Evolutionary conservation across 2,888 invertebrate genomes (phyloP).

Genomic region (Pseudococcus jackbeardsleyi): DNA sequence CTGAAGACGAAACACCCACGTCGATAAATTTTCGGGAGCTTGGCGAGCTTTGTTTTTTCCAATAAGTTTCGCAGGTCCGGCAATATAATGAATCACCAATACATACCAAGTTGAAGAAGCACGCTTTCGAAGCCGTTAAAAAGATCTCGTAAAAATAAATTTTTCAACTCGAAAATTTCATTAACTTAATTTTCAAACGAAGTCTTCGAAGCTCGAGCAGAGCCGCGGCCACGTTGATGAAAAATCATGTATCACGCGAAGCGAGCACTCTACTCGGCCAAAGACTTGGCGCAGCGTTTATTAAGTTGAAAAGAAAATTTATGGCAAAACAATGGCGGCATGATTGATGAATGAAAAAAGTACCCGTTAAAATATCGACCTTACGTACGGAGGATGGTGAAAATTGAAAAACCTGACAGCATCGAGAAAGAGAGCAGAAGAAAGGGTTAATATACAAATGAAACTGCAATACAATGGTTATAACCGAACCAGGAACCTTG

Average conservation of each 20-base stretch:
- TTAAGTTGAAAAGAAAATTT: constrained; percentile 52
- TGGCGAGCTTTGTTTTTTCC: not conserved
- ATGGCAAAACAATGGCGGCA: constrained; percentile 50
- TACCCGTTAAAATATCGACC: constrained; percentile 24
- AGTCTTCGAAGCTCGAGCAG: not conserved
- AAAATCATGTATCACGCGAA: constrained; percentile 56
- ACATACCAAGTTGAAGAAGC: not conserved
- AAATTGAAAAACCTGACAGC: constrained; percentile 41
- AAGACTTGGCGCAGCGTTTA: constrained; percentile 23
- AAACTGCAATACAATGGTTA: constrained; percentile 16
- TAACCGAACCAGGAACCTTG: not conserved
- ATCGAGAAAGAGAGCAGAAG: not conserved
- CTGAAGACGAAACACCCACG: not conserved
- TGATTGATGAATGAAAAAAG: constrained; percentile 57
- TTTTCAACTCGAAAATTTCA: constrained; percentile 35
- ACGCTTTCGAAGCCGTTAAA: not conserved
- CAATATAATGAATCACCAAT: constrained; percentile 17
- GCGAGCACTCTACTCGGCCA: not conserved
- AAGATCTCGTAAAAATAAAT: constrained; percentile 31
- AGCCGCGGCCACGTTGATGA: not conserved
- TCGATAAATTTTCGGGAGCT: not conserved
- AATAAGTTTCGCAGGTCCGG: not conserved
- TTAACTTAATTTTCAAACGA: constrained; percentile 27
- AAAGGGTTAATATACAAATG: constrained; percentile 21
- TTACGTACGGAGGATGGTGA: not conserved